Evolutionary conservation across 2,797 vertebrate species (phyloP).

Genomic region (Peromyscus eremicus): DNA sequence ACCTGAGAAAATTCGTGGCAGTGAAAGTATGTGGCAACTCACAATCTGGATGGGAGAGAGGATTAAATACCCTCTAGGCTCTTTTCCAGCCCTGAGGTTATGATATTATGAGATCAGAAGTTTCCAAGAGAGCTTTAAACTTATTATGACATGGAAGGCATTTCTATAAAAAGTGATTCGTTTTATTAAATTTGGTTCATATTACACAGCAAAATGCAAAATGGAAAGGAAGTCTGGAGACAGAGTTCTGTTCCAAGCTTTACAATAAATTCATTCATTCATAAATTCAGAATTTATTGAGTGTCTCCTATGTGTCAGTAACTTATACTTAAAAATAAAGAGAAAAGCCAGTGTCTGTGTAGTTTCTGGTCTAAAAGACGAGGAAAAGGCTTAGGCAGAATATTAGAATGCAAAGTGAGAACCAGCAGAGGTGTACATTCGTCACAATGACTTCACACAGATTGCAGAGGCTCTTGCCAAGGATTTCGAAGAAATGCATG

Average conservation of each 20-base stretch:
- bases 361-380: background rate
- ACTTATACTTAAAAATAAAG: constrained; percentile 21
- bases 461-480: background rate
- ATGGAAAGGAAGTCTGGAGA: constrained; percentile 76
- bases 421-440: background rate
- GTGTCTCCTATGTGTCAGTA: constrained; percentile 55
- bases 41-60: background rate
- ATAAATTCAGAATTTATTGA: constrained; percentile 76
- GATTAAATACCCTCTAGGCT: constrained; percentile 57
- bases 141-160: constrained; percentile 64
- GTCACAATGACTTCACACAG: background rate
- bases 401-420: background rate
- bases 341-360: constrained; percentile 2
- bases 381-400: background rate
- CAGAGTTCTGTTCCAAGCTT: constrained; percentile 67
- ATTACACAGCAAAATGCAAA: constrained; percentile 69
- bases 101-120: constrained; percentile 60
- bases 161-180: constrained; percentile 69
- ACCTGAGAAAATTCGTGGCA: constrained; percentile 64
- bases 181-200: constrained; percentile 72
- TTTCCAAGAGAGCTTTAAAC: constrained; percentile 72
- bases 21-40: constrained; percentile 46
- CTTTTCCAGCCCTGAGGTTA: constrained; percentile 66
- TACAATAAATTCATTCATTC: constrained; percentile 76
- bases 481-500: background rate